Conservation (phyloP, 2,113 vertebrate genomes). For the Gallinago undulata region DNA sequence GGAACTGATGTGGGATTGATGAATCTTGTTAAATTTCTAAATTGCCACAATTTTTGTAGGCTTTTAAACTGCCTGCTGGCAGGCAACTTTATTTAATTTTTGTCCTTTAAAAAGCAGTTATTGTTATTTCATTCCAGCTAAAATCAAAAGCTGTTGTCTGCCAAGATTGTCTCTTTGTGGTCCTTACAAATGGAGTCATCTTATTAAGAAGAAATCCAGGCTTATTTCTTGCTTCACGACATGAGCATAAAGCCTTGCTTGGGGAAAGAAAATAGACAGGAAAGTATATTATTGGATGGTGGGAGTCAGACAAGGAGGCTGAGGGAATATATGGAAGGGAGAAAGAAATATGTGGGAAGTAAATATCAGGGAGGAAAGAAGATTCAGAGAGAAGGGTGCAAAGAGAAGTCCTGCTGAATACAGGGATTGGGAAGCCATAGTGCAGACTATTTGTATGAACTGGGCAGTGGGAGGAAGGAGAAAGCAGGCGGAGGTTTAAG, state of each 20-base stretch:
- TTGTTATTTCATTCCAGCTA: constrained; percentile 25
- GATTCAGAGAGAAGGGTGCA: not conserved
- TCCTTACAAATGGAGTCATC: not conserved
- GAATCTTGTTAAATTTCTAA: constrained; percentile 28
- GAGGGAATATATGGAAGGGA: not conserved
- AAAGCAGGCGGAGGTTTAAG: not conserved
- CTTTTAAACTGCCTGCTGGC: constrained; percentile 24
- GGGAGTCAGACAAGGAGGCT: not conserved
- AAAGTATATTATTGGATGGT: not conserved
- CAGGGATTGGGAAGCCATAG: accelerated
- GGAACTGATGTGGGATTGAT: not conserved
- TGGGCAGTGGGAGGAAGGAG: not conserved
- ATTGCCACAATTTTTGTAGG: not conserved
- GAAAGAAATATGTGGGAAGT: not conserved
- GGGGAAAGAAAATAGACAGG: not conserved
- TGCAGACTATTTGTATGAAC: not conserved
- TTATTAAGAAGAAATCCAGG: constrained; percentile 1
- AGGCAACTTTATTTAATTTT: constrained; percentile 12
- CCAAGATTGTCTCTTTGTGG: constrained; percentile 26
- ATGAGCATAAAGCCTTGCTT: not conserved
- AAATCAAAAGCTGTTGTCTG: constrained; percentile 34
- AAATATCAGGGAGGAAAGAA: not conserved
- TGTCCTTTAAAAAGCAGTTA: constrained; percentile 30
- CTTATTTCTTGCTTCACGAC: not conserved
- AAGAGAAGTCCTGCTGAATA: not conserved